Percentiles rank a stretch among this genome's conserved stretches.
Evolutionary conservation across 2,888 invertebrate genomes (phyloP).

Genomic region (Aplocera efformata): DNA sequence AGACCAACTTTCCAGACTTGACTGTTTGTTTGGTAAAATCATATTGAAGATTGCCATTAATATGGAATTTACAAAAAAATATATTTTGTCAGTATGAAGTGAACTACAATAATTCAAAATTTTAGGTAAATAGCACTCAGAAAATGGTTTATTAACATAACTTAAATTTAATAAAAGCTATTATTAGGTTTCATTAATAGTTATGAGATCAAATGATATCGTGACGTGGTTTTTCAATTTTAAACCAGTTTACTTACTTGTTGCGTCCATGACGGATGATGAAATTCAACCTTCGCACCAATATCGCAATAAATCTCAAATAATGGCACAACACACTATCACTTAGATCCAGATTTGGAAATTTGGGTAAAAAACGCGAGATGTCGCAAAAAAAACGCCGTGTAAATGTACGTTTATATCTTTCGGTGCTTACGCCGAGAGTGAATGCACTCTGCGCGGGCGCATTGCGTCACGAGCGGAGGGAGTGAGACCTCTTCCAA

Average conservation of each 20-base stretch:
- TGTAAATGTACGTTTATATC: constrained; percentile 40
- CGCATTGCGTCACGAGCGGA: constrained; percentile 49
- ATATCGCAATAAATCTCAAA: constrained; percentile 47
- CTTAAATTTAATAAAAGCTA: too few relatives aligned
- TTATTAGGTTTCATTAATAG: constrained; percentile 2
- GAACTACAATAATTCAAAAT: too few relatives aligned
- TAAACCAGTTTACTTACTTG: constrained; percentile 66
- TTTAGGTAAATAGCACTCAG: too few relatives aligned
- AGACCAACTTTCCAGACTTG: too few relatives aligned
- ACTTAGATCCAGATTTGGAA: constrained; percentile 15
- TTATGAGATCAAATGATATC: neutral
- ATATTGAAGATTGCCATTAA: too few relatives aligned
- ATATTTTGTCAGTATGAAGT: too few relatives aligned
- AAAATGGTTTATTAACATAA: too few relatives aligned
- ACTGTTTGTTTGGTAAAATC: too few relatives aligned
- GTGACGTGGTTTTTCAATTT: constrained; percentile 26
- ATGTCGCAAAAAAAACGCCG: neutral
- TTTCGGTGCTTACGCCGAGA: constrained; percentile 59
- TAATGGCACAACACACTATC: constrained; percentile 29
- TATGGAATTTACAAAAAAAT: too few relatives aligned
- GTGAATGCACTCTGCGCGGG: constrained; percentile 68
- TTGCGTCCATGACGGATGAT: constrained; percentile 72
- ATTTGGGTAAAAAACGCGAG: neutral
- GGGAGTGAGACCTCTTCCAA: constrained; percentile 39
- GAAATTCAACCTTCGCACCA: constrained; percentile 64